Percentiles rank a stretch among this genome's conserved stretches.
Evolutionary conservation across 2,113 vertebrate species (phyloP).

Genomic region (Anarhynchus alexandrinus): DNA sequence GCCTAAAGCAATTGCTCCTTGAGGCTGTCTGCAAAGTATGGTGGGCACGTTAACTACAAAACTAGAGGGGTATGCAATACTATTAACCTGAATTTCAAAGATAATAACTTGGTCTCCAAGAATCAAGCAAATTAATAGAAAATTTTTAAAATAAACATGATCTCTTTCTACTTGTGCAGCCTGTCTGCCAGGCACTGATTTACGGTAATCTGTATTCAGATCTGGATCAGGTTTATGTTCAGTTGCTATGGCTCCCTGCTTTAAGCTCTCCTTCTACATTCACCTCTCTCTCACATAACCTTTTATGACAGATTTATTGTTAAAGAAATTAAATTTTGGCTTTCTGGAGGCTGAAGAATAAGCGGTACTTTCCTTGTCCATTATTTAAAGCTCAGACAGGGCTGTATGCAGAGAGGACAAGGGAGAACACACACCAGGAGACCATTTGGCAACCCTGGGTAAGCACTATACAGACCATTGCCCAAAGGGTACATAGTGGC

Average conservation of each 20-base stretch:
- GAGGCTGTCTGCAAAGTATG: background rate
- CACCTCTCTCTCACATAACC: background rate
- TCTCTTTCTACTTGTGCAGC: background rate
- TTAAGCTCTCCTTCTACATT: conserved; percentile 23
- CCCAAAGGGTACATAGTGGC: background rate
- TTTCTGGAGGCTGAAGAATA: background rate
- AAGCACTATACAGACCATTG: background rate
- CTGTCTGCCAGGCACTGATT: background rate
- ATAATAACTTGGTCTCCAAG: background rate
- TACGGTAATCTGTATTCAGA: conserved; percentile 31
- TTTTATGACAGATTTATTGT: conserved; percentile 19
- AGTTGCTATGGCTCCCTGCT: conserved; percentile 50
- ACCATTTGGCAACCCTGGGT: background rate
- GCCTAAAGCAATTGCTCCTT: background rate
- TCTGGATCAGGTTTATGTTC: conserved; percentile 2
- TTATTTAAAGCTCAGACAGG: background rate
- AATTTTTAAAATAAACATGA: background rate
- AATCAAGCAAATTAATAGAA: background rate
- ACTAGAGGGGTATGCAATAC: background rate
- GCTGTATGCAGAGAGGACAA: background rate
- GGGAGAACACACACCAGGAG: background rate
- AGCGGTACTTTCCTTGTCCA: background rate
- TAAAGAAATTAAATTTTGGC: background rate
- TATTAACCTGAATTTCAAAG: background rate
- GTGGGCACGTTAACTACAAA: background rate